phyloP scores from a whole-genome alignment of 2,797 vertebrate species.

The Crypturellus tataupa region DNA sequence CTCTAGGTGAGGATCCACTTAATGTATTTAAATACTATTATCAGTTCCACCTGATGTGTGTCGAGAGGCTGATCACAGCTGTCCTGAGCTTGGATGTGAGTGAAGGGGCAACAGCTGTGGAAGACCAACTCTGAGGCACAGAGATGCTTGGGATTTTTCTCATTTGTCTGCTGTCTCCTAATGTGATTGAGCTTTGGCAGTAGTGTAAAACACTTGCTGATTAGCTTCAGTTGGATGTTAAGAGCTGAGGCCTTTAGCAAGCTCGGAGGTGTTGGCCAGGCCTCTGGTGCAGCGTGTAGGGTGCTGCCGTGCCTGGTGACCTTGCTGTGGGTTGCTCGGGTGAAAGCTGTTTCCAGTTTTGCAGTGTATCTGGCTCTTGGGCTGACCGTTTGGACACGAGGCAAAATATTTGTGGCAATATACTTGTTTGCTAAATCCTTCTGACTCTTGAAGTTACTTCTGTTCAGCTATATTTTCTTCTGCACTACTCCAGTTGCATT shows the following conservation, averaged over 20 bases:
- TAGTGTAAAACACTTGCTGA: not conserved
- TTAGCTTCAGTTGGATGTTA: constrained; percentile 7
- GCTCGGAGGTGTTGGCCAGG: not conserved
- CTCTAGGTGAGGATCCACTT: not conserved
- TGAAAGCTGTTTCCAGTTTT: not conserved
- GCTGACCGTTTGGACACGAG: not conserved
- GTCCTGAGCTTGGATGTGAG: not conserved
- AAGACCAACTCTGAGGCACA: not conserved
- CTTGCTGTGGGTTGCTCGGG: not conserved
- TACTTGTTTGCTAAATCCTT: not conserved
- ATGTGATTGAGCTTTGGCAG: not conserved
- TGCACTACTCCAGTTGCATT: not conserved
- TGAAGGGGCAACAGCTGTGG: not conserved
- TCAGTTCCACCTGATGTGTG: not conserved
- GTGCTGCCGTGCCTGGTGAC: not conserved
- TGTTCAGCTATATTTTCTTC: not conserved
- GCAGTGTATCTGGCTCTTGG: not conserved
- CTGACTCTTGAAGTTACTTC: not conserved
- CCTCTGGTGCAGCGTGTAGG: not conserved
- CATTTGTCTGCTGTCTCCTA: not conserved
- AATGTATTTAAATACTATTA: not conserved
- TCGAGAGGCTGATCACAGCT: not conserved
- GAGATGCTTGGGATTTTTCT: constrained; percentile 7
- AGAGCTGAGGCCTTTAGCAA: not conserved
- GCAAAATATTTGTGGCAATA: not conserved